Conservation (phyloP, 2,888 invertebrate species). For the Harmothoe impar region DNA sequence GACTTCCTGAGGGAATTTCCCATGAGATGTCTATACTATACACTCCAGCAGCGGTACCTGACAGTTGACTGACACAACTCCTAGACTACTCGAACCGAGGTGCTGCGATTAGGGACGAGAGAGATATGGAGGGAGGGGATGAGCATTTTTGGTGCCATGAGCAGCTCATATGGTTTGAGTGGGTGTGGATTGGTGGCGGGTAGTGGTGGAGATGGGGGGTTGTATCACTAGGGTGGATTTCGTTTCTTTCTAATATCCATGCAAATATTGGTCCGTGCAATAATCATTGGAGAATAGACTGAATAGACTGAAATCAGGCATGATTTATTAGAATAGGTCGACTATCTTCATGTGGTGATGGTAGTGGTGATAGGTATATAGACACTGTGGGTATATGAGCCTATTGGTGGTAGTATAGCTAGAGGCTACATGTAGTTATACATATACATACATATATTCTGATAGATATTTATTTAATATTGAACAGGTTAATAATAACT, state of each 20-base stretch:
- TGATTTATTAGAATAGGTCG: background rate
- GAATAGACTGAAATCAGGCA: background rate
- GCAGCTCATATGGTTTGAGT: background rate
- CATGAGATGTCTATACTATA: no score
- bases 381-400: no score
- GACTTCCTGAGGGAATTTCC: no score
- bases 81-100: background rate
- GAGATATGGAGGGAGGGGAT: background rate
- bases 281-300: constrained; percentile 14
- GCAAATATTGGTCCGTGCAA: constrained; percentile 37
- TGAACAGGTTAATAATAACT: no score
- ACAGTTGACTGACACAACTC: no score
- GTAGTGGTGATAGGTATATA: no score
- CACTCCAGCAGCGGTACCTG: no score
- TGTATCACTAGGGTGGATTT: background rate
- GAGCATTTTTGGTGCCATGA: background rate
- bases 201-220: background rate
- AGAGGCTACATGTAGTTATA: no score
- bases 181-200: background rate
- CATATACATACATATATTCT: no score
- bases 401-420: no score
- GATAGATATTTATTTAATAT: no score
- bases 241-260: constrained; percentile 41
- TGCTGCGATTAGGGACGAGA: background rate
- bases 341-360: no score